phyloP scores from a whole-genome alignment of 2,797 vertebrate species.

The Rhinogobio ventralis region DNA sequence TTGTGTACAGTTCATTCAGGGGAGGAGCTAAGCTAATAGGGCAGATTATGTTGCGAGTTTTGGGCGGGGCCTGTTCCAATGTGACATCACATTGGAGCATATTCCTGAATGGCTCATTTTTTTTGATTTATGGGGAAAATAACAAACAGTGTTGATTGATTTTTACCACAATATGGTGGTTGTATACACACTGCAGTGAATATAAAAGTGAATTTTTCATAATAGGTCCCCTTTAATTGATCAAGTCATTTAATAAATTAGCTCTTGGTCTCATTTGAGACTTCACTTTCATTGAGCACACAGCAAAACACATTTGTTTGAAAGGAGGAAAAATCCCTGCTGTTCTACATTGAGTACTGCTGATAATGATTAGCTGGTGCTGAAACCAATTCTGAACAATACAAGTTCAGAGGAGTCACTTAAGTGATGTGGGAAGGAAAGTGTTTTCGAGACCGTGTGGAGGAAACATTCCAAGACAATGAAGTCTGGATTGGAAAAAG shows the following conservation, averaged over 20 bases:
- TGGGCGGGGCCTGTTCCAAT: no score
- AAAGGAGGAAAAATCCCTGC: constrained; percentile 38
- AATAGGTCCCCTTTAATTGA: background rate
- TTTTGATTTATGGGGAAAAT: no score
- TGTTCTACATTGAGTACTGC: constrained; percentile 43
- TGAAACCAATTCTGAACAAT: constrained; percentile 50
- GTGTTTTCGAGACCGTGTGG: constrained; percentile 53
- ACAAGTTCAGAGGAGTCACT: constrained; percentile 55
- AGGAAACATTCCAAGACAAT: constrained; percentile 64
- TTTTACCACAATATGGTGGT: no score
- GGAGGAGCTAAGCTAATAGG: no score
- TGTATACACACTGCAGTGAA: no score
- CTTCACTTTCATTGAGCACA: constrained; percentile 11
- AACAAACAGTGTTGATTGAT: no score
- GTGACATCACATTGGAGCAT: no score
- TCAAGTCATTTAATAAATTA: constrained; percentile 8
- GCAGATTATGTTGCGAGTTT: no score
- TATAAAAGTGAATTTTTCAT: background rate
- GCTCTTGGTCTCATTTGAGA: background rate
- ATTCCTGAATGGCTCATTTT: no score
- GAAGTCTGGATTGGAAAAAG: constrained; percentile 60
- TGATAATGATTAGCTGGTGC: constrained; percentile 61
- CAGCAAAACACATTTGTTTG: constrained; percentile 47
- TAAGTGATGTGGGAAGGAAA: constrained; percentile 57
- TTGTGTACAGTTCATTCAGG: no score